phyloP scores from a whole-genome alignment of 2,888 invertebrate species.

The Helleia helle region DNA sequence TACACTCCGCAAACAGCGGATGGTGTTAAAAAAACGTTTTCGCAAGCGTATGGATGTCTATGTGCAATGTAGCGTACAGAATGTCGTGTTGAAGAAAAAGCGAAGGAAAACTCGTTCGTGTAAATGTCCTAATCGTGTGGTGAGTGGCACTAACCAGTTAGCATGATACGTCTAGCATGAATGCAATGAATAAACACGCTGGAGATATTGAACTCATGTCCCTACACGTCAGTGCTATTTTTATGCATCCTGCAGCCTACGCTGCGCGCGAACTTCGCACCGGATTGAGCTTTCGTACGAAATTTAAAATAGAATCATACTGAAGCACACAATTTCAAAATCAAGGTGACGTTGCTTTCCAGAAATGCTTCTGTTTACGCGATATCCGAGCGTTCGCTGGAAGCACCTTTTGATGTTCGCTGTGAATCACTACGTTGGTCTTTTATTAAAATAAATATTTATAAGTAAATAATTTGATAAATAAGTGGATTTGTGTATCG shows the following conservation, averaged over 20 bases:
- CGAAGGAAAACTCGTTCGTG: slow-evolving; percentile 41
- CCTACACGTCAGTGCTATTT: slow-evolving; percentile 12
- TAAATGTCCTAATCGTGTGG: slow-evolving; percentile 63
- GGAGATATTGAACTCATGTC: slow-evolving; percentile 3
- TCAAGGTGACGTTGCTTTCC: slow-evolving; percentile 68
- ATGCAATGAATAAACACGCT: slow-evolving; percentile 27
- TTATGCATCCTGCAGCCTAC: slow-evolving; percentile 14
- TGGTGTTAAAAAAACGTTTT: slow-evolving; percentile 51
- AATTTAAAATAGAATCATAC: slow-evolving; percentile 64
- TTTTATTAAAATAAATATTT: not conserved
- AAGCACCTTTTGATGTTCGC: slow-evolving; percentile 18
- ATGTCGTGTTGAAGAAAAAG: slow-evolving; percentile 37
- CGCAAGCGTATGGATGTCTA: slow-evolving; percentile 60
- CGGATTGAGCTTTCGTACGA: slow-evolving; percentile 53
- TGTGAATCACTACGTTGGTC: slow-evolving; percentile 10
- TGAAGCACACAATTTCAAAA: slow-evolving; percentile 64
- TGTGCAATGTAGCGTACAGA: slow-evolving; percentile 59
- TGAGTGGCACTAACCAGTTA: slow-evolving; percentile 59
- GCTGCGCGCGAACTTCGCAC: slow-evolving; percentile 61
- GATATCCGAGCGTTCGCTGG: slow-evolving; percentile 25
- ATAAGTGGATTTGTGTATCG: slow-evolving; percentile 21
- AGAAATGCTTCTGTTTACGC: slow-evolving; percentile 55
- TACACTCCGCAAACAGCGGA: slow-evolving; percentile 46
- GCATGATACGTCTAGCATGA: slow-evolving; percentile 47
- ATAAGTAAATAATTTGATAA: too few species aligned